Percentiles rank a stretch among this genome's conserved stretches.
These are phyloP conservation scores for Globodera rostochiensis DNA, from an alignment of 1,140 invertebrate species.

Conservation along the genomic window DNA sequence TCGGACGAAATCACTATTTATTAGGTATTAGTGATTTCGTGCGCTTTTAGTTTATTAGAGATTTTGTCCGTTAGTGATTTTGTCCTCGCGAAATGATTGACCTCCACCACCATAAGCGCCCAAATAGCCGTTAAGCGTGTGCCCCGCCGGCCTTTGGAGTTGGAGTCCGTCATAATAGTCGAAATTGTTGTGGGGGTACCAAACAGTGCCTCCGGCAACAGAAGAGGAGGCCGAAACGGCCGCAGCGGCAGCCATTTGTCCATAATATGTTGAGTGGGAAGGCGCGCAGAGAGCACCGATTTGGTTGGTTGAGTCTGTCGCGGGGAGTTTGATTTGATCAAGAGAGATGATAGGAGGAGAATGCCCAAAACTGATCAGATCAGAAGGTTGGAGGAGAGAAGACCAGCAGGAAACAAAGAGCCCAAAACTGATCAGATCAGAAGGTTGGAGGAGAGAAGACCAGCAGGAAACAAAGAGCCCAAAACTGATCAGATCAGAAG, in stretches of 20 bases:
- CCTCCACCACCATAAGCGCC: neutral
- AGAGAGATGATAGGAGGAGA: neutral
- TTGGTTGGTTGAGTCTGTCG: neutral
- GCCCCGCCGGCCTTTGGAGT: neutral
- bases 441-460: no score
- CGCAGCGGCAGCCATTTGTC: slow-evolving; percentile 5
- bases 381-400: neutral
- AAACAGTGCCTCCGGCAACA: neutral
- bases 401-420: no score
- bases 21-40: no score
- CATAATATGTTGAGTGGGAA: neutral
- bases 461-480: no score
- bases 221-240: neutral
- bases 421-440: no score
- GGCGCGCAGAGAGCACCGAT: slow-evolving; percentile 2
- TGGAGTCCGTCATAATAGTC: slow-evolving; percentile 1
- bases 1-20: no score
- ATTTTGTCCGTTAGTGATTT: no score
- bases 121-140: slow-evolving; percentile 2
- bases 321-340: neutral
- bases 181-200: neutral
- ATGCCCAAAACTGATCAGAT: neutral
- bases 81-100: no score
- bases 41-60: no score
- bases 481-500: neutral